Evolutionary conservation across 1,140 invertebrate genomes (phyloP).

Genomic region (Lordiphosa stackelbergi): DNA sequence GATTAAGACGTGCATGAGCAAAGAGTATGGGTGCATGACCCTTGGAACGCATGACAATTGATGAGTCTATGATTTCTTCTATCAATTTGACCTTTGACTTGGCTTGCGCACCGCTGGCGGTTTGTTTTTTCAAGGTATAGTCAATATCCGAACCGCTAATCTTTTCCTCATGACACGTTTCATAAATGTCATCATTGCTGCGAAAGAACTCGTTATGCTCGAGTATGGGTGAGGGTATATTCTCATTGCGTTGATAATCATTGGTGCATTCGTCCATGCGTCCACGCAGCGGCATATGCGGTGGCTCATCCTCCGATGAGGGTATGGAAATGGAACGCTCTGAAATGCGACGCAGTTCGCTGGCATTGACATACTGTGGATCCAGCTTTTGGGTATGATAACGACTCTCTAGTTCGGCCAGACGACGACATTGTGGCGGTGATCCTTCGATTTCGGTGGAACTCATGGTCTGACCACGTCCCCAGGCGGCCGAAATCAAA

Average conservation of each 20-base stretch:
- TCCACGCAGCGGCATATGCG: constrained; percentile 73
- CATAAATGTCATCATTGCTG: constrained; percentile 79
- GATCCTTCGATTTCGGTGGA: constrained; percentile 85
- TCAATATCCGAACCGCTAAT: constrained; percentile 68
- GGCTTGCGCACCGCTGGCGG: constrained; percentile 28
- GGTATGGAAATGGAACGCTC: constrained; percentile 84
- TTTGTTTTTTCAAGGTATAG: constrained; percentile 73
- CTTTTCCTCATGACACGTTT: constrained; percentile 73
- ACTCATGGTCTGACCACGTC: constrained; percentile 84
- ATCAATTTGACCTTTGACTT: constrained; percentile 74
- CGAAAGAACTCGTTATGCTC: constrained; percentile 81
- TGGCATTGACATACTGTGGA: constrained; percentile 79
- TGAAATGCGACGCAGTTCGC: constrained; percentile 82
- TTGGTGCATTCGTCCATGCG: constrained; percentile 78
- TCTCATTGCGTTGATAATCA: constrained; percentile 80
- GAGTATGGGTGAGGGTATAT: constrained; percentile 80
- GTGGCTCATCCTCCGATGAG: constrained; percentile 82
- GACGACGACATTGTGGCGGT: constrained; percentile 81
- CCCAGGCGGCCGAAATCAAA: constrained; percentile 82
- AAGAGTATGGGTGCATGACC: constrained; percentile 88
- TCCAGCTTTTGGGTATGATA: constrained; percentile 81
- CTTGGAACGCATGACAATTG: constrained; percentile 77
- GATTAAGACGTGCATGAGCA: constrained; percentile 85
- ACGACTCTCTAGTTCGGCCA: constrained; percentile 80
- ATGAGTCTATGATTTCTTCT: constrained; percentile 76